phyloP scores from a whole-genome alignment of 2,888 invertebrate species.

The Chrysolina haemoptera region DNA sequence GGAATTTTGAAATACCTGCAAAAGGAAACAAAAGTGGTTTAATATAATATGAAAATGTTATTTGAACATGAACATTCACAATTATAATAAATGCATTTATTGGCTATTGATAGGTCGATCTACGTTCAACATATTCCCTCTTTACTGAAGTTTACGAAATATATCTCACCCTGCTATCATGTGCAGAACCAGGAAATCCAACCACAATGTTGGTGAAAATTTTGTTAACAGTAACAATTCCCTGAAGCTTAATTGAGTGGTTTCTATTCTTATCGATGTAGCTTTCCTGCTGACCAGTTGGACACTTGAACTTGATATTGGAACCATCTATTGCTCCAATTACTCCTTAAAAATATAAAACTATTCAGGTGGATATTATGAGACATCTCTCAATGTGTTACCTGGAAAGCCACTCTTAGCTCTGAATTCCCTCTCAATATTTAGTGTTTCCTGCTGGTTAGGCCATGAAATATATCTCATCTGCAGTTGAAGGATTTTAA shows the following conservation, averaged over 20 bases:
- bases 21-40: neutral
- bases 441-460: conserved; percentile 5
- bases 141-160: neutral
- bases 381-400: neutral
- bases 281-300: conserved; percentile 9
- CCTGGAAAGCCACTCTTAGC: conserved; percentile 11
- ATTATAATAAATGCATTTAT: neutral
- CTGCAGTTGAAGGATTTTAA: conserved; percentile 20
- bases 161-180: conserved; percentile 18
- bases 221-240: no score
- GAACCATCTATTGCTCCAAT: conserved; percentile 33
- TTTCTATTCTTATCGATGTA: conserved; percentile 19
- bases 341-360: conserved; percentile 8
- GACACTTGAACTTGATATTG: conserved; percentile 28
- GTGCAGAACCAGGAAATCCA: conserved; percentile 26
- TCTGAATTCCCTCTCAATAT: conserved; percentile 15
- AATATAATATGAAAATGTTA: no score
- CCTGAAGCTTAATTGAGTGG: no score
- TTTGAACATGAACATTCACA: neutral
- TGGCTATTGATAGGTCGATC: neutral
- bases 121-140: neutral
- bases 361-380: neutral
- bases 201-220: neutral
- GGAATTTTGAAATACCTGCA: conserved; percentile 13
- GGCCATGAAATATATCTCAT: conserved; percentile 38